phyloP scores from a whole-genome alignment of 2,113 vertebrate genomes.

The Ranitomeya imitator region DNA sequence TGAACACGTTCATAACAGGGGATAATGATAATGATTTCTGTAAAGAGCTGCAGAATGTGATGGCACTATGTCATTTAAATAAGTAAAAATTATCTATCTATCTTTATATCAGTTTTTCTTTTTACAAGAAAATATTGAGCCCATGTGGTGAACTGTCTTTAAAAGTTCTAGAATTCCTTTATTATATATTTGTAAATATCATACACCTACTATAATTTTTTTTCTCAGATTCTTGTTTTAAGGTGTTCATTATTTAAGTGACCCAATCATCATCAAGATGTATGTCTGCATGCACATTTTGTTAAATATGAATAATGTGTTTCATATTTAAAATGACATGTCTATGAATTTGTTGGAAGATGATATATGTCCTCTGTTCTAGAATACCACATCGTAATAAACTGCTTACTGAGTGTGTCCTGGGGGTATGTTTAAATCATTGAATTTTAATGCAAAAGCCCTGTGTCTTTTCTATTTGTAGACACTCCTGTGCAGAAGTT shows the following conservation, averaged over 20 bases:
- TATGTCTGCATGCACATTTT: conserved; percentile 26
- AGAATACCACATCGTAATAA: conserved; percentile 51
- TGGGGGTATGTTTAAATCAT: conserved; percentile 47
- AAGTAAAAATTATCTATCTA: too few species aligned
- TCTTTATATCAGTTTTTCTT: too few species aligned
- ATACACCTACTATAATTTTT: not conserved
- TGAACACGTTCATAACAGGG: too few species aligned
- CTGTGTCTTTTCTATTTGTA: conserved; percentile 14
- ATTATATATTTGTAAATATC: not conserved
- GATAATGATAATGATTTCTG: too few species aligned
- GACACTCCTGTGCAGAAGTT: conserved; percentile 20
- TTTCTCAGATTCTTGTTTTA: not conserved
- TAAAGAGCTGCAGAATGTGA: too few species aligned
- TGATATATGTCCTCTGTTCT: conserved; percentile 47
- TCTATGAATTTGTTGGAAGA: conserved; percentile 48
- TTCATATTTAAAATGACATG: conserved; percentile 51
- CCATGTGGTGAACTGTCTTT: not conserved
- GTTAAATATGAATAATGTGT: conserved; percentile 50
- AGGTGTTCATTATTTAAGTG: conserved; percentile 13
- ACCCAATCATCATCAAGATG: conserved; percentile 24
- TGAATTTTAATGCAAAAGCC: conserved; percentile 43
- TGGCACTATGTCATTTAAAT: too few species aligned
- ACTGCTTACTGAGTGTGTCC: conserved; percentile 40
- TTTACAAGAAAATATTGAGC: too few species aligned
- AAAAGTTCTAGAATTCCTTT: not conserved